Evolutionary conservation across 1,140 invertebrate genomes (phyloP).

Genomic region (Drosophila punjabiensis): DNA sequence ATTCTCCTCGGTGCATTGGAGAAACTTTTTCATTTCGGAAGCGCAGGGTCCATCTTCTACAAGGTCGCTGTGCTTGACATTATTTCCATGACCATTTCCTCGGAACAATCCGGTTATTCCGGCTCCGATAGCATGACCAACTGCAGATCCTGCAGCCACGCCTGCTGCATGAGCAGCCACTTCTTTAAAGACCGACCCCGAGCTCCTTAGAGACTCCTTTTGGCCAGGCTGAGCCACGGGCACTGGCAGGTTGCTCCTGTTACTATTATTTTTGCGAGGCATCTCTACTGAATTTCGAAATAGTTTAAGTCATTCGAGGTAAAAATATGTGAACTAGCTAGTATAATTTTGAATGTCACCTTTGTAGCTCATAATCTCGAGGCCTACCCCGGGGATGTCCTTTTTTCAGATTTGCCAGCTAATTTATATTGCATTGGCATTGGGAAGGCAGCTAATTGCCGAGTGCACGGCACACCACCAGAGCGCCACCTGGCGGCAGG

Average conservation of each 20-base stretch:
- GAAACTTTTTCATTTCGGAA: conserved; percentile 94
- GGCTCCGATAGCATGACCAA: conserved; percentile 93
- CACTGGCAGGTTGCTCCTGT: conserved; percentile 13
- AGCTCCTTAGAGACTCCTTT: conserved; percentile 23
- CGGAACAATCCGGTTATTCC: conserved; percentile 93
- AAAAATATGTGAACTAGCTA: not conserved
- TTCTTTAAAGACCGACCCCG: conserved; percentile 83
- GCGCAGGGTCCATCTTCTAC: conserved; percentile 90
- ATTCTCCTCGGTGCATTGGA: conserved; percentile 94
- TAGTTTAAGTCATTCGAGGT: not conserved
- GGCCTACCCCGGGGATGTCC: conserved; percentile 8
- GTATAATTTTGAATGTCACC: conserved; percentile 48
- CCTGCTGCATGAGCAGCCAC: conserved; percentile 96
- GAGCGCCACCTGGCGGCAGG: conserved; percentile 43
- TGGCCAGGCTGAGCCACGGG: not conserved
- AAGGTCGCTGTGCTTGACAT: conserved; percentile 74
- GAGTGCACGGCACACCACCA: conserved; percentile 44
- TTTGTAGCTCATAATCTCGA: not conserved
- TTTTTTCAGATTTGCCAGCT: conserved; percentile 30
- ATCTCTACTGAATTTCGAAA: conserved; percentile 16
- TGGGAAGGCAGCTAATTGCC: conserved; percentile 54
- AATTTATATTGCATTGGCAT: conserved; percentile 68
- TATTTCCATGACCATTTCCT: conserved; percentile 86
- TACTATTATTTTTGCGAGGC: conserved; percentile 46
- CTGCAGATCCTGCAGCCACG: conserved; percentile 88